Evolutionary conservation across 2,888 invertebrate species (phyloP).

Genomic region (Achlya flavicornis): DNA sequence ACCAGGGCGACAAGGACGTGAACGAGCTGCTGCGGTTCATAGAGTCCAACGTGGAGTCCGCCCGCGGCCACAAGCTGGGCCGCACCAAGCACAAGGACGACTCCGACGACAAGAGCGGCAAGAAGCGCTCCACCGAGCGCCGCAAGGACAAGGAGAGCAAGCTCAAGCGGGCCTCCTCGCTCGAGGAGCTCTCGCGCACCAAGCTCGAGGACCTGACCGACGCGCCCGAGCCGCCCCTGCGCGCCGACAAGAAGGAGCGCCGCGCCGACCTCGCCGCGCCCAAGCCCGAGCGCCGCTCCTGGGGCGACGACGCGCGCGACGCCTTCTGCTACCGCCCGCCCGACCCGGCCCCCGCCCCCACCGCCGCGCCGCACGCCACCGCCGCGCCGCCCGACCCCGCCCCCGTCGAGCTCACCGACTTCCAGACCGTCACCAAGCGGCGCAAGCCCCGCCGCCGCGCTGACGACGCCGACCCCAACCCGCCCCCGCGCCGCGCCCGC

Average conservation of each 20-base stretch:
- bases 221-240: slow-evolving; percentile 79
- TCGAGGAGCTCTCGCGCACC: slow-evolving; percentile 91
- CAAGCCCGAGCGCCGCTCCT: slow-evolving; percentile 84
- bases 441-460: slow-evolving; percentile 90
- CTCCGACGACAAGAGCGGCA: slow-evolving; percentile 73
- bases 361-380: no score
- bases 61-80: slow-evolving; percentile 61
- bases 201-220: slow-evolving; percentile 88
- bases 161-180: slow-evolving; percentile 89
- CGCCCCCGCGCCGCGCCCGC: slow-evolving; percentile 79
- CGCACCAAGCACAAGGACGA: slow-evolving; percentile 73
- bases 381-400: slow-evolving; percentile 58
- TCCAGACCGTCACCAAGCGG: slow-evolving; percentile 92
- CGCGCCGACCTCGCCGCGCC: slow-evolving; percentile 46
- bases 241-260: slow-evolving; percentile 53
- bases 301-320: slow-evolving; percentile 86
- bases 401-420: slow-evolving; percentile 87
- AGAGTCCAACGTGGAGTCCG: slow-evolving; percentile 83
- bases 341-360: slow-evolving; percentile 31
- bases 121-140: slow-evolving; percentile 80
- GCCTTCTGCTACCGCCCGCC: slow-evolving; percentile 42
- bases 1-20: slow-evolving; percentile 90
- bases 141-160: slow-evolving; percentile 71
- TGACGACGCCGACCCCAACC: slow-evolving; percentile 64
- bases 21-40: slow-evolving; percentile 91